Evolutionary conservation across 1,140 invertebrate species (phyloP).

Genomic region (Habropoda laboriosa): DNA sequence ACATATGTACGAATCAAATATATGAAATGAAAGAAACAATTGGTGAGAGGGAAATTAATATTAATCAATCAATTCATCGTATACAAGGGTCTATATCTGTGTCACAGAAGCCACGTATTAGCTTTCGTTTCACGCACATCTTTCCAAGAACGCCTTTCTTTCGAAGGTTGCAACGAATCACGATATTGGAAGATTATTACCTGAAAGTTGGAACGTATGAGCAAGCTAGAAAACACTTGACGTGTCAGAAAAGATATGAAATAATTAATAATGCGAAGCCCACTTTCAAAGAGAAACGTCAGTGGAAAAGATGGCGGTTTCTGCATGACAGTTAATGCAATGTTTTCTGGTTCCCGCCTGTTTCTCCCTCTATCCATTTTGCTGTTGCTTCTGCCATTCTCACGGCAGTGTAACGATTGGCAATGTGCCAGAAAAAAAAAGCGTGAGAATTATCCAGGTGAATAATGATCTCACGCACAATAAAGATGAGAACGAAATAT

Average conservation of each 20-base stretch:
- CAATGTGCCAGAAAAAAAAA: neutral
- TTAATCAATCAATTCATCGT: neutral
- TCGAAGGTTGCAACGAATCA: neutral
- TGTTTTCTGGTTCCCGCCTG: conserved; percentile 20
- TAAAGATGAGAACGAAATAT: neutral
- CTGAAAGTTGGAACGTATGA: neutral
- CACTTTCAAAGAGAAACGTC: conserved; percentile 33
- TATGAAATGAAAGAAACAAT: neutral
- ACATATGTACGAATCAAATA: neutral
- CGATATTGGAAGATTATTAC: neutral
- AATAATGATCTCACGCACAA: neutral
- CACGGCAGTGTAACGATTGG: neutral
- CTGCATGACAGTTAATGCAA: conserved; percentile 15
- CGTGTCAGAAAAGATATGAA: neutral
- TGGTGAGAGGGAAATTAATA: neutral
- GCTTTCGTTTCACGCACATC: neutral
- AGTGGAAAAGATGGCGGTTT: conserved; percentile 39
- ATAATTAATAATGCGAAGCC: neutral
- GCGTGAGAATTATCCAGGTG: neutral
- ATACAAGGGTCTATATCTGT: neutral
- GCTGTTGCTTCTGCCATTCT: conserved; percentile 13
- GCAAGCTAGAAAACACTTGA: neutral
- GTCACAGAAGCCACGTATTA: conserved; percentile 31
- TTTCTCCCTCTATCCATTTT: conserved; percentile 20
- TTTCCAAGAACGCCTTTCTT: neutral